A percentile compares a stretch with the other conserved stretches of the same genome.
Evolutionary conservation across 2,113 vertebrate genomes (phyloP).

Genomic region (Nycticryphes semicollaris): DNA sequence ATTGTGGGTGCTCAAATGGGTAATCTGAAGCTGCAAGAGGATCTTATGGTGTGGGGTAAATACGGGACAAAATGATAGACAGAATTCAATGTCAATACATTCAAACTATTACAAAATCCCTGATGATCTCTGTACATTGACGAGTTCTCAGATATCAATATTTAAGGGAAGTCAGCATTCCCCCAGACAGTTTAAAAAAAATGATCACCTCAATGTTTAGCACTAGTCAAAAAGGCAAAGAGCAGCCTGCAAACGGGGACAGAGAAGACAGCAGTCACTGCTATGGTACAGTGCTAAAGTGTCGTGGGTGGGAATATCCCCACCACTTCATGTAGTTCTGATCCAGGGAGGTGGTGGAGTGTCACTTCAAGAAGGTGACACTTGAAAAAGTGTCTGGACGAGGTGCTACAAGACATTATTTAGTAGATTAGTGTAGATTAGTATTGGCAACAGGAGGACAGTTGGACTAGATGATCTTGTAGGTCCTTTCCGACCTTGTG

Average conservation of each 20-base stretch:
- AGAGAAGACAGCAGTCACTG: not conserved
- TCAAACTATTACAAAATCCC: not conserved
- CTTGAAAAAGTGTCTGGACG: no score
- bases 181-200: not conserved
- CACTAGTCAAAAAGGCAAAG: not conserved
- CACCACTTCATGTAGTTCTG: not conserved
- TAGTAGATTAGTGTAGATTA: no score
- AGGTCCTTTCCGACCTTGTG: no score
- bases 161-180: not conserved
- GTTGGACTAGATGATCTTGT: no score
- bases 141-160: not conserved
- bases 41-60: not conserved
- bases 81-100: not conserved
- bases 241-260: not conserved
- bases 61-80: not conserved
- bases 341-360: no score
- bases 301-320: not conserved
- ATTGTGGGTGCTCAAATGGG: not conserved
- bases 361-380: no score
- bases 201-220: not conserved
- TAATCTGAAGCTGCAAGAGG: not conserved
- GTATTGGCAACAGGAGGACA: no score
- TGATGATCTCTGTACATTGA: not conserved
- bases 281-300: not conserved
- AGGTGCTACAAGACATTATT: no score